Evolutionary conservation across 2,113 vertebrate species (phyloP), one percentile per base, ranked within the genome.

Genomic region (Phyllostomus discolor): DNA sequence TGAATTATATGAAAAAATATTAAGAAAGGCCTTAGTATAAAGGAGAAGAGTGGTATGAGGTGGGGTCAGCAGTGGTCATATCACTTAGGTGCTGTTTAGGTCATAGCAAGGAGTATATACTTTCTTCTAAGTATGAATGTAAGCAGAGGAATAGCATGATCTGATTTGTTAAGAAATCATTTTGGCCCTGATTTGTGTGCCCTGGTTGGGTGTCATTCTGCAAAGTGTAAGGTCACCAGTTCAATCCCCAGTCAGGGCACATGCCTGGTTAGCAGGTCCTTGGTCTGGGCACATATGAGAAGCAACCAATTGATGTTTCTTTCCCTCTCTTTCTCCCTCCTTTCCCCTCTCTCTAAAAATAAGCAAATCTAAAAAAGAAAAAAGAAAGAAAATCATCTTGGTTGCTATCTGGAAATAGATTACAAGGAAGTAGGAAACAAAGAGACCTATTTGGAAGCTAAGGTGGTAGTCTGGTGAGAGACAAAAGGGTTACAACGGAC

Each of bases 1-100:
- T 94, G n/a, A 93, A 50, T n/a, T 93, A 31, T 24, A 38, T 93
- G 87, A 91, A 80, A 79, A 94, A 76, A 91, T 70, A 83, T 48
- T 31, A 64, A 91, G 33, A 59, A 10, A 67, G 70, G 10, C 31
- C 14, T 88, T 35, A 64, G 17, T 62, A 48, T 94, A 80, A 93
- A 79, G 16, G 19, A 24, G 1, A 73, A 75, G n/a, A 85, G n/a
- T 91, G 9, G 28, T 62, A 12, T 80, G 64, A 76, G 14, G 50
- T 41, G 31, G 88, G n/a, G 12, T 69, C 33, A 43, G 28, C 48
- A 79, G 15, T 85, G 43, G 14, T n/a, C 28, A 17, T 80, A 38
- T 38, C 46, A 73, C 17, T 43, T 81, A 73, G 20, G 20, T 3
- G 6, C 41, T 81, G 5, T 64, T 75, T 87, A 62, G 57, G 43